A percentile compares a stretch with the other conserved stretches of the same genome.
Conservation (phyloP, 2,888 invertebrate genomes). For the Plusia festucae region DNA sequence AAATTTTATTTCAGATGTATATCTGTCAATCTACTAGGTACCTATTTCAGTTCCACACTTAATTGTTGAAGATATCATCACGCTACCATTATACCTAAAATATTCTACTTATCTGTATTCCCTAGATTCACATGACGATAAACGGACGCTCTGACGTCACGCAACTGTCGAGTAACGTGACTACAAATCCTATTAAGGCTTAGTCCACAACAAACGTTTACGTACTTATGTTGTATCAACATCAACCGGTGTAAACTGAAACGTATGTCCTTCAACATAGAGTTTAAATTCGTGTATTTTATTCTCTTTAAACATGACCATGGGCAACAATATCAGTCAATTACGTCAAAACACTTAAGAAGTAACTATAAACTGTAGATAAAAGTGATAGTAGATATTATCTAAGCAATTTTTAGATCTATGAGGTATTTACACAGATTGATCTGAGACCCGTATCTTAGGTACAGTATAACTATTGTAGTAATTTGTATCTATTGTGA, state of each 20-base stretch:
- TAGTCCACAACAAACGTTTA: slow-evolving; percentile 7
- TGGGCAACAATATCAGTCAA: slow-evolving; percentile 20
- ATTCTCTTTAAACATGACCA: slow-evolving; percentile 25
- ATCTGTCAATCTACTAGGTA: neutral
- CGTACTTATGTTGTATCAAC: neutral
- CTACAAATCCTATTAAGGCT: slow-evolving; percentile 8
- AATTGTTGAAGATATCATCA: neutral
- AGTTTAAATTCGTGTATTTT: slow-evolving; percentile 1
- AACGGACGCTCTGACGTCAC: slow-evolving; percentile 3
- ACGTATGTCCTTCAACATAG: neutral
- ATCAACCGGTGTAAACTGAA: neutral
- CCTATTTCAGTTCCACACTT: neutral
- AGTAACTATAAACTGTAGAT: slow-evolving; percentile 11
- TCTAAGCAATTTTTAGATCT: slow-evolving; percentile 17
- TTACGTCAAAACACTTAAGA: slow-evolving; percentile 12
- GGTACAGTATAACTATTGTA: neutral
- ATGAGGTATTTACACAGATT: neutral
- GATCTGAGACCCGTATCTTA: slow-evolving; percentile 1
- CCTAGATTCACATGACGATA: neutral
- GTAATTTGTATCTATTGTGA: too few relatives aligned
- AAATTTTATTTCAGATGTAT: too few relatives aligned
- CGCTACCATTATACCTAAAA: too few relatives aligned
- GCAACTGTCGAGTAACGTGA: slow-evolving; percentile 13
- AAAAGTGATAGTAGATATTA: slow-evolving; percentile 11
- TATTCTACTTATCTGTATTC: neutral